A percentile compares a stretch with the other conserved stretches of the same genome.
phyloP scores from a whole-genome alignment of 2,888 invertebrate genomes.

The Unio delphinus region DNA sequence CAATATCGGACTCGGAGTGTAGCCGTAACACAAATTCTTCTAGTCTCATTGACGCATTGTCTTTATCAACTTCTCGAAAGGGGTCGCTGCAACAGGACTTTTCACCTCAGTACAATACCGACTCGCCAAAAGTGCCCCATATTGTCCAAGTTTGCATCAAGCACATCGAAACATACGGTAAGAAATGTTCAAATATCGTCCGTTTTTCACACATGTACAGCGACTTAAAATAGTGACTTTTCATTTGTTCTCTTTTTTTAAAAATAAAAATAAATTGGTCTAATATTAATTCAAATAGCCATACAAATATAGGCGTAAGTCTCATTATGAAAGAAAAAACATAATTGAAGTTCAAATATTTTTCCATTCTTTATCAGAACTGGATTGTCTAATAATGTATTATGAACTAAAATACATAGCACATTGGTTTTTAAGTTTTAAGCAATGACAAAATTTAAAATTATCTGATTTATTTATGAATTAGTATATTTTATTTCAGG shows the following conservation, averaged over 20 bases:
- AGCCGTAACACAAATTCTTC: conserved; percentile 54
- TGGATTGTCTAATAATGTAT: too few species aligned
- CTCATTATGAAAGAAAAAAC: too few species aligned
- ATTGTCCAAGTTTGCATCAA: conserved; percentile 86
- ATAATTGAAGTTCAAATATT: too few species aligned
- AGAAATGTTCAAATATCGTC: conserved; percentile 14
- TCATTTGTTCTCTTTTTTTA: neutral
- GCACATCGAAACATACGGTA: conserved; percentile 85
- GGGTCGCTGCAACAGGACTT: conserved; percentile 34
- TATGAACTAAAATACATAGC: too few species aligned
- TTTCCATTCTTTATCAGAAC: too few species aligned
- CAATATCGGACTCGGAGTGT: conserved; percentile 63
- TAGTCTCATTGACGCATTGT: conserved; percentile 62
- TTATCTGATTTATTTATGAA: neutral
- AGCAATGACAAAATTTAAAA: neutral
- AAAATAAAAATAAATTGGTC: neutral
- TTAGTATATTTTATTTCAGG: conserved; percentile 54
- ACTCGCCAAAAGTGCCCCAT: conserved; percentile 78
- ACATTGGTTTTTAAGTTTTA: neutral
- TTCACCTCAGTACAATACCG: conserved; percentile 36
- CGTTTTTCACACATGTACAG: neutral
- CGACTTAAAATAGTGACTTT: neutral
- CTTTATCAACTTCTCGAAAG: conserved; percentile 49
- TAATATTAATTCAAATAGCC: neutral
- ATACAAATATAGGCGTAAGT: too few species aligned